A percentile compares a stretch with the other conserved stretches of the same genome.
Evolutionary conservation across 2,888 invertebrate genomes (phyloP).

Genomic region (Pristionchus mayeri): DNA sequence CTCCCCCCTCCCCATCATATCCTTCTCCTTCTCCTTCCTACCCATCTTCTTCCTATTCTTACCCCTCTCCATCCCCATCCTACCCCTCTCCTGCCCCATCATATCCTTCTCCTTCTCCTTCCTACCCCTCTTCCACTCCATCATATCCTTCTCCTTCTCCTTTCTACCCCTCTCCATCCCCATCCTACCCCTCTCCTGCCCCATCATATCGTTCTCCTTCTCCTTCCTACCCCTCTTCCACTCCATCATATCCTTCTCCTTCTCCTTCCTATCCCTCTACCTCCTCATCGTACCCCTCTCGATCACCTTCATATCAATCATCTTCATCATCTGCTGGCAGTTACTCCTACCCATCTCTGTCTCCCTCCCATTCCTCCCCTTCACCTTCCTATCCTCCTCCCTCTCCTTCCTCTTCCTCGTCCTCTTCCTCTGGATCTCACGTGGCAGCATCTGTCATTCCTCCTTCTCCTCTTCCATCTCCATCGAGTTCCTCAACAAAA

Average conservation of each 20-base stretch:
- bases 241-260: conserved; percentile 6
- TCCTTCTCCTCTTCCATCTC: not conserved
- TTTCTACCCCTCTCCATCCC: not conserved
- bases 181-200: not conserved
- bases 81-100: not conserved
- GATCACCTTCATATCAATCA: not conserved
- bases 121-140: not conserved
- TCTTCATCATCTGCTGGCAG: not conserved
- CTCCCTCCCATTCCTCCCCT: not conserved
- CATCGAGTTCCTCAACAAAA: not conserved
- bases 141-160: not conserved
- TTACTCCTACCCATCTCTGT: not conserved
- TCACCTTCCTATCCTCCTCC: not conserved
- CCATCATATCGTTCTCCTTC: not conserved
- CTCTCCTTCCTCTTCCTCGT: not conserved
- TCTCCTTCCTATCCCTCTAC: not conserved
- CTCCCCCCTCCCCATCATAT: not conserved
- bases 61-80: not conserved
- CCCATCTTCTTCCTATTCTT: not conserved
- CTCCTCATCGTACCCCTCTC: conserved; percentile 2
- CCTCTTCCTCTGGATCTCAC: not conserved
- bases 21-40: conserved; percentile 26
- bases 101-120: not conserved
- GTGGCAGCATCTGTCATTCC: not conserved
- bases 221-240: not conserved